Evolutionary conservation across 1,140 invertebrate genomes (phyloP), one percentile per base, ranked within the genome.

Genomic region (Chrysomallon squamiferum): DNA sequence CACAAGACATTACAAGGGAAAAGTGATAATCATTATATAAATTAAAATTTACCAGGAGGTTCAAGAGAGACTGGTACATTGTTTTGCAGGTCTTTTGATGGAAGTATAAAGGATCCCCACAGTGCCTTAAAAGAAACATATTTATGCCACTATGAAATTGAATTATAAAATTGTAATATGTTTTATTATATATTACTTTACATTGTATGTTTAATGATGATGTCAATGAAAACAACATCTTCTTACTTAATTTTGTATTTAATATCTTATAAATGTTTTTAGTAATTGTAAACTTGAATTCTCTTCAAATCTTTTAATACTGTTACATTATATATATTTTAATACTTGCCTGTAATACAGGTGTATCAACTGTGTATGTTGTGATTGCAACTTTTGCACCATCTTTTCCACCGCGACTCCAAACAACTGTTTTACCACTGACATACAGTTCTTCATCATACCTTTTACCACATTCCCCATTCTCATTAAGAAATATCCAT

Each of bases 381-480:
- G 86, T 86, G 33, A 87, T 67, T 5, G 87, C 74, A 43, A 76
- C 63, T 30, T 80, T 73, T 25, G 73, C 66, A 11, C 75, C 77
- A 69, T 84, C 76, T 20, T 78, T 79, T 59, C 79, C 82, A 18
- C 87, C 87, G 62, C 80, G 76, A 65, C 88, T 89, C 90, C 93
- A 95, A 27, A 96, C 89, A 22, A 93, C 93, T 25, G 93, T 92
- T 78, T 92, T 90, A 6, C 91, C 93, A 71, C 90, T 92, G 13
- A 94, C 90, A 87, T 95, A 97, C 18, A 97, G 85, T 84, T 97
- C 95, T 86, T 96, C 94, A 86, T 96, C 95, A 74, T 77, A 83
- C 45, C 27, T 35, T 20, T 65, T 65, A 54, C 49, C 62, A 38
- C 38, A 74, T 62, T 66, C 74, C 71, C 38, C 67, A 65, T 38